Evolutionary conservation across 2,888 invertebrate genomes (phyloP).

Genomic region (Anarsia innoxiella): DNA sequence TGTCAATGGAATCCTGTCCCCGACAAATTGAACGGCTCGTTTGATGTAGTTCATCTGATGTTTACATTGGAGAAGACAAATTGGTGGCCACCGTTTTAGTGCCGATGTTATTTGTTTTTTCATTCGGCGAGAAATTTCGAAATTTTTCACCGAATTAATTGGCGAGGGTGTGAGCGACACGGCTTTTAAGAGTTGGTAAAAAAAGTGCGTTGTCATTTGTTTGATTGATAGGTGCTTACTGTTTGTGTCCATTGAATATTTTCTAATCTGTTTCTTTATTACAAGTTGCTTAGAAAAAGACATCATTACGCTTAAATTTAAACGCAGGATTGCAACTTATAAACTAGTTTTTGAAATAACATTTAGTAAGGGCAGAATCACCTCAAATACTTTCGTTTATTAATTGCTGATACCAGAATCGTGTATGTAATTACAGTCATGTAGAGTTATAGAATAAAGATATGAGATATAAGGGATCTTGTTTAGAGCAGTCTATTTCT

Average conservation of each 20-base stretch:
- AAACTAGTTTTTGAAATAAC: too few relatives aligned
- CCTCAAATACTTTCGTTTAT: too few relatives aligned
- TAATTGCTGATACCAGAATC: too few relatives aligned
- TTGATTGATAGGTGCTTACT: conserved; percentile 4
- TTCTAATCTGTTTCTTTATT: too few relatives aligned
- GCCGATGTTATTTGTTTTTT: conserved; percentile 9
- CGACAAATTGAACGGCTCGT: conserved; percentile 40
- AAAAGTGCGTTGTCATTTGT: conserved; percentile 1
- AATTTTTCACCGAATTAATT: conserved; percentile 14
- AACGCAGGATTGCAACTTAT: too few relatives aligned
- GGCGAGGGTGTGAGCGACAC: too few relatives aligned
- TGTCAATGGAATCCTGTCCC: conserved; percentile 58
- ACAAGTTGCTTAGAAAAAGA: too few relatives aligned
- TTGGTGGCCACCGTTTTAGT: conserved; percentile 24
- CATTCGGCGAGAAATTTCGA: conserved; percentile 1
- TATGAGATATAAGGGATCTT: neutral
- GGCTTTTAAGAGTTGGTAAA: conserved; percentile 4
- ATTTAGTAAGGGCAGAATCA: too few relatives aligned
- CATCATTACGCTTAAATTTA: too few relatives aligned
- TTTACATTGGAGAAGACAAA: conserved; percentile 59
- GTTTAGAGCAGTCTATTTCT: conserved; percentile 26
- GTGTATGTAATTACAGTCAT: too few relatives aligned
- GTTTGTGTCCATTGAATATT: too few relatives aligned
- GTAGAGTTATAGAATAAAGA: too few relatives aligned
- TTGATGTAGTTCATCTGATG: conserved; percentile 57